These are phyloP conservation scores for Salvelinus fontinalis DNA, from an alignment of 2,113 vertebrate genomes.

Conservation along the genomic window DNA sequence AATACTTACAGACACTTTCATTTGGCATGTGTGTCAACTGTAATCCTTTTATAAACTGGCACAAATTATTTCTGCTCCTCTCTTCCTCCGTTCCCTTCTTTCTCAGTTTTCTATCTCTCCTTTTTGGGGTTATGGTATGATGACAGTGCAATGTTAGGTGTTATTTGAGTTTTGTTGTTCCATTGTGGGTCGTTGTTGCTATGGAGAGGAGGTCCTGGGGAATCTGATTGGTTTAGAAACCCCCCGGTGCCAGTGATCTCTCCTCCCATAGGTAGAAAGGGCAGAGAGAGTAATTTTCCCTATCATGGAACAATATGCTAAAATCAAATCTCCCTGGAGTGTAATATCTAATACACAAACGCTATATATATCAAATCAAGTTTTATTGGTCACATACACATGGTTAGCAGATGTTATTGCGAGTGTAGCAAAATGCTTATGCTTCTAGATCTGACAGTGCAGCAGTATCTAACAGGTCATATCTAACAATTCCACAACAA, in stretches of 20 bases:
- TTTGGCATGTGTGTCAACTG: conserved; percentile 52
- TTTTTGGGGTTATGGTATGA: too few relatives aligned
- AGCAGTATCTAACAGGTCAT: too few relatives aligned
- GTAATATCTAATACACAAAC: not conserved
- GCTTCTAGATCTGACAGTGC: too few relatives aligned
- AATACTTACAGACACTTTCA: conserved; percentile 59
- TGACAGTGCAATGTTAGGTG: too few relatives aligned
- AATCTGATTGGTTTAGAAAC: not conserved
- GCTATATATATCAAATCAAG: too few relatives aligned
- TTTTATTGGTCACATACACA: too few relatives aligned
- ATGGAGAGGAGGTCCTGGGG: not conserved
- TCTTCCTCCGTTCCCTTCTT: not conserved
- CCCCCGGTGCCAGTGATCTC: not conserved
- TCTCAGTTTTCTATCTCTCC: conserved; percentile 9
- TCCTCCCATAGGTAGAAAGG: not conserved
- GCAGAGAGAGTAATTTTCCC: not conserved
- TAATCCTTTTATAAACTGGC: conserved; percentile 51
- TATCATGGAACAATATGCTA: not conserved
- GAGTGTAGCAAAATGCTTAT: too few relatives aligned
- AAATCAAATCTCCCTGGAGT: not conserved
- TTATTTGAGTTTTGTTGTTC: not conserved
- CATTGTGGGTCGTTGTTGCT: not conserved
- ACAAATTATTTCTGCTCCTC: conserved; percentile 45
- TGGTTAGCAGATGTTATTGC: too few relatives aligned
- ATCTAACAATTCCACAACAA: too few relatives aligned